phyloP scores from a whole-genome alignment of 30 jellyfish, hydroid and myxozoan genomes.

The Haliclystus octoradiatus region DNA sequence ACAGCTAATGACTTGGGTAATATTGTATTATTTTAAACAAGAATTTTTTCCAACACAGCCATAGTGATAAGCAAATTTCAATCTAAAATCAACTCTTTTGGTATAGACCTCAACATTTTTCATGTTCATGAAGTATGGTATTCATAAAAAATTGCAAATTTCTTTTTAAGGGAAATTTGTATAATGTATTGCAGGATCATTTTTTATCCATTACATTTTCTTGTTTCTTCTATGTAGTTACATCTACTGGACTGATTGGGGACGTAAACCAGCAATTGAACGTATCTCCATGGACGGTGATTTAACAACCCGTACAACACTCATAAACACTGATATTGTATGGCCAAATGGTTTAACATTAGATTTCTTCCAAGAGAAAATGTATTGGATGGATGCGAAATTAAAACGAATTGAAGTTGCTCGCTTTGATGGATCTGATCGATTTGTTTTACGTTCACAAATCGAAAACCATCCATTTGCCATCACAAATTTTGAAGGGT shows the following conservation, averaged over 20 bases:
- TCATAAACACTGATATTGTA: conserved; percentile 33
- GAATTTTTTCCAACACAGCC: no score
- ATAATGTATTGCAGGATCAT: no score
- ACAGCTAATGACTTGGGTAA: no score
- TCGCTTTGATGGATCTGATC: conserved; percentile 59
- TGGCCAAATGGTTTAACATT: conserved; percentile 95
- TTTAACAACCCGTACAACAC: conserved; percentile 33
- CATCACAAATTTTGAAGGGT: conserved; percentile 35
- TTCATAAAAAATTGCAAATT: no score
- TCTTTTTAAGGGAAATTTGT: no score
- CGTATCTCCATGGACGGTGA: conserved; percentile 92
- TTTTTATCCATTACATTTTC: no score
- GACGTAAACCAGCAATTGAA: conserved; percentile 63
- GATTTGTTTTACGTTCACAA: conserved; percentile 19
- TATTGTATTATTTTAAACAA: no score
- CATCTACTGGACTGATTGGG: conserved; percentile 97
- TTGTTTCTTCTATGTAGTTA: no score
- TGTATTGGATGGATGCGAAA: conserved; percentile 88
- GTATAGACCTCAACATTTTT: no score
- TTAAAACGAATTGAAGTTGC: conserved; percentile 63
- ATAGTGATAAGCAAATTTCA: no score
- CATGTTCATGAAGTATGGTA: no score
- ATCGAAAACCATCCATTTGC: conserved; percentile 58
- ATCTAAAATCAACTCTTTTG: no score
- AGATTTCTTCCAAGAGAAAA: conserved; percentile 46